These are phyloP conservation scores for Rhadina sibilatrix DNA, from an alignment of 2,113 vertebrate genomes.

Conservation along the genomic window DNA sequence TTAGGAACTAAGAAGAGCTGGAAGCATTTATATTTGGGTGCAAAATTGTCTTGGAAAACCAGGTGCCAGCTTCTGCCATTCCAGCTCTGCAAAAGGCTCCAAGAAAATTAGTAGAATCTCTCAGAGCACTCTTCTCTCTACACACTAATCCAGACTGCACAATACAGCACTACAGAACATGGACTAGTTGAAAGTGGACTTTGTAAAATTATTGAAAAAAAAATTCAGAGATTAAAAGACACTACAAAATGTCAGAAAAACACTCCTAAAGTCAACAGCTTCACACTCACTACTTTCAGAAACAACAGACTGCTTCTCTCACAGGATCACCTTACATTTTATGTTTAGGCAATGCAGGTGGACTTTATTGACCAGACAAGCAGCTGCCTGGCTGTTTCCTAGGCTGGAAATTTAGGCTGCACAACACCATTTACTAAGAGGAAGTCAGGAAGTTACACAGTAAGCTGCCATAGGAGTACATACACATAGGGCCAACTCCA, in stretches of 20 bases:
- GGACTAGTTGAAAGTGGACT: no score
- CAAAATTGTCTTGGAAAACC: no score
- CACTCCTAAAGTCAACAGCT: background rate
- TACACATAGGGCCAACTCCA: fast-evolving
- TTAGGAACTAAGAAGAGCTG: no score
- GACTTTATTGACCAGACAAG: background rate
- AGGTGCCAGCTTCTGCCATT: no score
- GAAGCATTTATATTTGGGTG: no score
- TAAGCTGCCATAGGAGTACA: background rate
- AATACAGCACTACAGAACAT: no score
- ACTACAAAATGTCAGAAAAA: background rate
- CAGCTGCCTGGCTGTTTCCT: background rate
- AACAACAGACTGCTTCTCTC: background rate
- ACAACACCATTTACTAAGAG: background rate
- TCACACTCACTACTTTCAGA: background rate
- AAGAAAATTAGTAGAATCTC: no score
- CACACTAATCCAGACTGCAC: no score
- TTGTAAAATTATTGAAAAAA: no score
- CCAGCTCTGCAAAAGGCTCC: no score
- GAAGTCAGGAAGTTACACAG: background rate
- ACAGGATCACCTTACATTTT: background rate
- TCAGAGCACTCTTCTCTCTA: no score
- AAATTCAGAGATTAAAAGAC: background rate
- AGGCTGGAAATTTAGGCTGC: background rate
- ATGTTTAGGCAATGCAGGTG: background rate